Evolutionary conservation across 2,113 vertebrate genomes (phyloP), one percentile per base, ranked within the genome.

Genomic region (Aramus guarauna): DNA sequence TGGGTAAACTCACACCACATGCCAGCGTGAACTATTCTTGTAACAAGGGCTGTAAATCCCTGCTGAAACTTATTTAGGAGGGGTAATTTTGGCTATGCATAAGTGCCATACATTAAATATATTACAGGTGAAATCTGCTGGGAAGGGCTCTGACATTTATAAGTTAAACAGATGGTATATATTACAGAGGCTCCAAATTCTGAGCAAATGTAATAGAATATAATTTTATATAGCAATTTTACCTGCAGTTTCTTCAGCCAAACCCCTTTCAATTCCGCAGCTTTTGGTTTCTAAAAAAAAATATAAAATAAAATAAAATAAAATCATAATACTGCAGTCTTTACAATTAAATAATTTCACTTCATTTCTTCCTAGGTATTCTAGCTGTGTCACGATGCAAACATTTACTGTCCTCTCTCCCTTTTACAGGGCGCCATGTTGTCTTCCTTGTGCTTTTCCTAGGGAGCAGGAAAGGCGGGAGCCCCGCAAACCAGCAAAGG

Each of bases 31-130:
- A 69, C 78, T 83, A 66, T 85, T 83, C 78, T 79, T 93, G 78
- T 90, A 94, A 90, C 71, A 88, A 76, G 92, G 75, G 71, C 81
- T 96, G 90, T 74, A 95, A 96, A 97, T 88, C 71, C 78, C 71
- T 94, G 62, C 58, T 94, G 93, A 94, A 96, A 93, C 67, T 76
- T 85, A 88, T 16, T 85, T 83, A 76, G 75, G 71, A 94, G 92
- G 36, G 39, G 62, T 76, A 85, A 73, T 76, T 92, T 58, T 94
- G 58, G 91, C 81, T 85, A 41, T 37, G 58, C 32, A 4, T 73
- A 76, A 79, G 81, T 81, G 80, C 73, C 59, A 39, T 72, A 75
- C 41, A 58, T 88, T 68, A 85, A 82, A 79, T 69, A 72, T 9
- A 82, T 39, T 78, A 58, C 77, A 94, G 92, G 92, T 93, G 85